Percentiles rank a stretch among this genome's conserved stretches.
phyloP scores from a whole-genome alignment of 1,140 invertebrate species.

The Latrodectus geometricus region DNA sequence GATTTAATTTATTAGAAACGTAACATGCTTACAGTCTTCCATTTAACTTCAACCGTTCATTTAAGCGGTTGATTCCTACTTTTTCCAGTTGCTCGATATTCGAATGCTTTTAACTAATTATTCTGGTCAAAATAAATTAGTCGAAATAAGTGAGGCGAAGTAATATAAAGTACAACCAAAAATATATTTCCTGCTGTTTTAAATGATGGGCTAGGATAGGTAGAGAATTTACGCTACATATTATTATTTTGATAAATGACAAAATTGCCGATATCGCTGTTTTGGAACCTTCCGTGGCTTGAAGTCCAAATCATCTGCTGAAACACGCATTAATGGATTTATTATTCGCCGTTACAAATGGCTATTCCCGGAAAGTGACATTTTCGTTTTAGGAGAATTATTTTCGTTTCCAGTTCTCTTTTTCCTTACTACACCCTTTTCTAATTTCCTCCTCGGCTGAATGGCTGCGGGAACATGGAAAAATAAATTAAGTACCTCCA shows the following conservation, averaged over 20 bases:
- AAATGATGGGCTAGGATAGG: constrained; percentile 20
- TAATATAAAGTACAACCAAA: too few relatives aligned
- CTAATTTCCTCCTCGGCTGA: constrained; percentile 18
- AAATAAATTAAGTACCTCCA: constrained; percentile 48
- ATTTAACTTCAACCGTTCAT: too few relatives aligned
- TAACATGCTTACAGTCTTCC: too few relatives aligned
- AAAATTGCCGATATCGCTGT: constrained; percentile 22
- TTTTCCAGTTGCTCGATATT: too few relatives aligned
- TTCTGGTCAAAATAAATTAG: too few relatives aligned
- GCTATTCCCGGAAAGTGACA: constrained; percentile 37
- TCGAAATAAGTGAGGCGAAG: too few relatives aligned
- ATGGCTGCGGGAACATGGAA: constrained; percentile 4
- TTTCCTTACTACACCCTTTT: constrained; percentile 7
- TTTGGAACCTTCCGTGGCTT: constrained; percentile 11
- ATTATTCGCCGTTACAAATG: constrained; percentile 54
- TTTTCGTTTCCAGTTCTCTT: constrained; percentile 8
- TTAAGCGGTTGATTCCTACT: too few relatives aligned
- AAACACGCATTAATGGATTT: constrained; percentile 56
- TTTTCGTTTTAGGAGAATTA: constrained; percentile 41
- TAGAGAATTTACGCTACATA: constrained; percentile 20
- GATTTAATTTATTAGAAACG: too few relatives aligned
- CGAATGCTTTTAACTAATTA: too few relatives aligned
- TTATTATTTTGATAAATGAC: constrained; percentile 26
- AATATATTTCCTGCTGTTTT: not conserved
- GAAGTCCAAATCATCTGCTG: constrained; percentile 38